Conservation (phyloP, 2,113 vertebrate genomes). For the Phyllostomus hastatus region DNA sequence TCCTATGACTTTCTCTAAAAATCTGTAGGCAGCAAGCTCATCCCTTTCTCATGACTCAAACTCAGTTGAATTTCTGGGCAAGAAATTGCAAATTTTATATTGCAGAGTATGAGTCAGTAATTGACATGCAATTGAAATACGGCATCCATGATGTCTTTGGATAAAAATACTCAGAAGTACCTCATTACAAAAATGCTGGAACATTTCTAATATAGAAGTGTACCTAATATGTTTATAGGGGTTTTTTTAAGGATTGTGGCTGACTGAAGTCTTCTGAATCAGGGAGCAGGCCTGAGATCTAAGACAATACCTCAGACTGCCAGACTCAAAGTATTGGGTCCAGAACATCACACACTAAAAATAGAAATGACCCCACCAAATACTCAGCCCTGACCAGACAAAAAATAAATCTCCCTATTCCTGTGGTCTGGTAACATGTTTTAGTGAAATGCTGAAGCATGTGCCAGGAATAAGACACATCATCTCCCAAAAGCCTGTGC, state of each 20-base stretch:
- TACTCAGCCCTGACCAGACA: neutral
- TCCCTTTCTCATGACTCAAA: neutral
- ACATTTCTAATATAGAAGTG: neutral
- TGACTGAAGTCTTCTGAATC: neutral
- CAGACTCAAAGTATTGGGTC: neutral
- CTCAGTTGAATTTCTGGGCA: neutral
- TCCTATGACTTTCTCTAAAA: constrained; percentile 4
- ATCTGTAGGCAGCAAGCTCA: neutral
- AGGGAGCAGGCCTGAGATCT: neutral
- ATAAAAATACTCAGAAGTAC: neutral
- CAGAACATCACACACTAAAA: neutral
- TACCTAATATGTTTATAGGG: neutral
- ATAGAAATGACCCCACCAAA: neutral
- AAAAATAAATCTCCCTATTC: neutral
- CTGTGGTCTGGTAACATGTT: neutral
- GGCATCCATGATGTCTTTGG: neutral
- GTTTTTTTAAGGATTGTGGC: neutral
- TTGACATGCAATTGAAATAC: constrained; percentile 4
- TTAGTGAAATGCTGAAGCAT: neutral
- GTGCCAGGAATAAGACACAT: neutral
- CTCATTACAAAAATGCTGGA: neutral
- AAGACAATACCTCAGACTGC: neutral
- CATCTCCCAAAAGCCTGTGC: neutral
- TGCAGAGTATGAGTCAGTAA: neutral
- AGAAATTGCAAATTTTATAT: neutral